phyloP scores from a whole-genome alignment of 2,797 vertebrate species.

The Bradypodion ventrale region DNA sequence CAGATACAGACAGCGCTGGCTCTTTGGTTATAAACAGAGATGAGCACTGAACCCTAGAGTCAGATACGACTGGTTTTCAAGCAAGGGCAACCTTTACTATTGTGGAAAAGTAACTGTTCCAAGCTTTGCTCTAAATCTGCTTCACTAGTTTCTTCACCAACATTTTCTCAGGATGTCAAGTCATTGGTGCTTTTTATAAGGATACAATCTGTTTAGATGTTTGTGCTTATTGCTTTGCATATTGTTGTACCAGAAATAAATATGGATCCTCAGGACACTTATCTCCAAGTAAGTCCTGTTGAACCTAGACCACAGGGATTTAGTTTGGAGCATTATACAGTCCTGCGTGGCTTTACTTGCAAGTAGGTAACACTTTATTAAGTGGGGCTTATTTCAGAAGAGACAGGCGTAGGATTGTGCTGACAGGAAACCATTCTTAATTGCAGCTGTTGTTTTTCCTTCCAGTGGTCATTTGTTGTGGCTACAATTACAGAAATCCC shows the following conservation, averaged over 20 bases:
- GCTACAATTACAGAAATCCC: slow-evolving; percentile 96
- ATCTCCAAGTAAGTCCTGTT: background rate
- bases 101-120: no score
- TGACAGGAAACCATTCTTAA: background rate
- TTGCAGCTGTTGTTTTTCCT: slow-evolving; percentile 15
- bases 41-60: no score
- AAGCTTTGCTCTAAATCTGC: background rate
- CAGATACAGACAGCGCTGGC: no score
- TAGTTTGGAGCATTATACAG: background rate
- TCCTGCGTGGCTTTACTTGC: background rate
- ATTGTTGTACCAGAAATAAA: background rate
- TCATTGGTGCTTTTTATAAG: slow-evolving; percentile 12
- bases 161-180: background rate
- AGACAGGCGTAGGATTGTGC: background rate
- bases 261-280: background rate
- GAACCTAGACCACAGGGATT: background rate
- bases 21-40: no score
- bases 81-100: no score
- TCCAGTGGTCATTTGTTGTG: slow-evolving; percentile 92
- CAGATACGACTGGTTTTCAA: no score
- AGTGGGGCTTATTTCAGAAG: background rate
- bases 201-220: background rate
- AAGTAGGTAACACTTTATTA: background rate
- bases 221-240: slow-evolving; percentile 12
- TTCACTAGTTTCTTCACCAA: background rate